phyloP scores from a whole-genome alignment of 2,113 vertebrate species.

The Anser cygnoides region DNA sequence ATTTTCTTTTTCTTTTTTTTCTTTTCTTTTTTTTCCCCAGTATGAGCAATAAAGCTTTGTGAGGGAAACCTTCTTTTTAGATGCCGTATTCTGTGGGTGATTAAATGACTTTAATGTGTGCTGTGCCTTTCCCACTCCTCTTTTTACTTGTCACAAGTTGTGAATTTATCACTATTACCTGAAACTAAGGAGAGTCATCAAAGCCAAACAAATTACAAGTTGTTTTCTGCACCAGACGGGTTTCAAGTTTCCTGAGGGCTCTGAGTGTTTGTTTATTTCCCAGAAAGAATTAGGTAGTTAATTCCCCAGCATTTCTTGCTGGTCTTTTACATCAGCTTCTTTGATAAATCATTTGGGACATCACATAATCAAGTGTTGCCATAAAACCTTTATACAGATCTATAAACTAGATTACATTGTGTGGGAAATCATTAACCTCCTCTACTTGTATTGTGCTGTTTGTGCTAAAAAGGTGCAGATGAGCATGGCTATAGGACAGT shows the following conservation, averaged over 20 bases:
- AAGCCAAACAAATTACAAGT: slow-evolving; percentile 35
- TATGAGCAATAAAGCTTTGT: not conserved
- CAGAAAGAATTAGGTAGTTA: slow-evolving; percentile 52
- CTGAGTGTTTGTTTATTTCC: slow-evolving; percentile 42
- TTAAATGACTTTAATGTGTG: not conserved
- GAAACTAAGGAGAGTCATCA: slow-evolving; percentile 34
- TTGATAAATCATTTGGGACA: slow-evolving; percentile 77
- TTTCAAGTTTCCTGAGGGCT: slow-evolving; percentile 51
- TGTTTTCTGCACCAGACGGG: slow-evolving; percentile 13
- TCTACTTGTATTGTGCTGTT: slow-evolving; percentile 25
- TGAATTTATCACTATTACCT: slow-evolving; percentile 41
- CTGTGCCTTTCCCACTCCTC: not conserved
- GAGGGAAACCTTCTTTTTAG: not conserved
- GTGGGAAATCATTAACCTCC: slow-evolving; percentile 64
- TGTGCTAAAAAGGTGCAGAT: slow-evolving; percentile 18
- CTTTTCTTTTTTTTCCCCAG: not conserved
- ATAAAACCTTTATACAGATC: slow-evolving; percentile 72
- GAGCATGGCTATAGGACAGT: not conserved
- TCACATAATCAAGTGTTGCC: slow-evolving; percentile 56
- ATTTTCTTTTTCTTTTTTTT: not conserved
- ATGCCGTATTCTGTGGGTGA: not conserved
- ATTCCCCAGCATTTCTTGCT: slow-evolving; percentile 64
- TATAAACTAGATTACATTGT: slow-evolving; percentile 67
- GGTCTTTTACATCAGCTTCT: slow-evolving; percentile 76
- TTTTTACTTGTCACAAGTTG: slow-evolving; percentile 42